phyloP scores from a whole-genome alignment of 2,113 vertebrate species.

The Columbina picui region DNA sequence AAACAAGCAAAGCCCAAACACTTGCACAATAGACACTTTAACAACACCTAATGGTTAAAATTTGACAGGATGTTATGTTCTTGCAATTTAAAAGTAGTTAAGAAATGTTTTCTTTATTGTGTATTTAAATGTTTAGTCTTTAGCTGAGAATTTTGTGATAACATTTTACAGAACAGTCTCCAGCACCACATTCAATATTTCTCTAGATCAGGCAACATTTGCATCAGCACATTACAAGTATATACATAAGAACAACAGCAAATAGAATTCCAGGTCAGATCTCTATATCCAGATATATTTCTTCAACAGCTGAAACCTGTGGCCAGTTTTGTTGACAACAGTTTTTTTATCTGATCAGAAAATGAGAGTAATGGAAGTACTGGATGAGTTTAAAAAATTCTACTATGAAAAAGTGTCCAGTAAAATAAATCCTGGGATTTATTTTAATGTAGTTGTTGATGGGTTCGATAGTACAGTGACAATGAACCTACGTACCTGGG shows the following conservation, averaged over 20 bases:
- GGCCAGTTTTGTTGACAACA: not conserved
- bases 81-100: not conserved
- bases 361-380: not conserved
- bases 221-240: not conserved
- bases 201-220: not conserved
- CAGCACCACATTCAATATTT: not conserved
- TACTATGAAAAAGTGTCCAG: not conserved
- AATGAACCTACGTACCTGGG: not conserved
- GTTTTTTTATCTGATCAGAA: not conserved
- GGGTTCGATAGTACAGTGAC: no score
- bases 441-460: not conserved
- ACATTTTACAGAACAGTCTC: not conserved
- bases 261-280: not conserved
- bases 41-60: not conserved
- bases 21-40: not conserved
- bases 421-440: not conserved
- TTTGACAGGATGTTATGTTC: not conserved
- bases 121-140: not conserved
- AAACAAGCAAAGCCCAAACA: not conserved
- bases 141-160: not conserved
- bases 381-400: not conserved
- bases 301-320: not conserved
- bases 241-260: rapidly evolving
- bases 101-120: not conserved
- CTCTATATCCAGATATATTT: not conserved